Conservation (phyloP, 2,888 invertebrate genomes). For the Pristionchus maxplancki region DNA sequence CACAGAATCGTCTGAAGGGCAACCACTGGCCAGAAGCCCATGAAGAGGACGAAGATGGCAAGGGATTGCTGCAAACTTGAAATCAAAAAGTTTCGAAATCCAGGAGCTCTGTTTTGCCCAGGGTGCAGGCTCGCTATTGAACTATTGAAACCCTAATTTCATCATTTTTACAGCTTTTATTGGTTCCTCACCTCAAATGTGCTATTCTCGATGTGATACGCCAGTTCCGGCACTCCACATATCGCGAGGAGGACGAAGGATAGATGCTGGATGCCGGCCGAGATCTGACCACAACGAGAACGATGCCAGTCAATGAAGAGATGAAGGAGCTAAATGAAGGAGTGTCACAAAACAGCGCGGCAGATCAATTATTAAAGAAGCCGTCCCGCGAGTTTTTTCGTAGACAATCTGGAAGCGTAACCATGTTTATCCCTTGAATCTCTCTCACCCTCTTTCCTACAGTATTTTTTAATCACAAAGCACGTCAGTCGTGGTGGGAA, state of each 20-base stretch:
- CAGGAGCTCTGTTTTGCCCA: too few species aligned
- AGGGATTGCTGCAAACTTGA: constrained; percentile 11
- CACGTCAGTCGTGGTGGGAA: too few species aligned
- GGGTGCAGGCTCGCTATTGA: too few species aligned
- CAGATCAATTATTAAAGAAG: too few species aligned
- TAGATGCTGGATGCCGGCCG: constrained; percentile 91
- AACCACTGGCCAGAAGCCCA: constrained; percentile 64
- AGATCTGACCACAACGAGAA: constrained; percentile 89
- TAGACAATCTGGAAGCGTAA: too few species aligned
- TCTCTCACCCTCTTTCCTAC: too few species aligned
- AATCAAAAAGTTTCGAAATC: background rate
- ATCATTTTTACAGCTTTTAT: too few species aligned
- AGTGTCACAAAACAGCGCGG: too few species aligned
- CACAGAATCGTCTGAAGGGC: constrained; percentile 61
- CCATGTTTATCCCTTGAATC: too few species aligned
- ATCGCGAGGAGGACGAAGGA: constrained; percentile 89
- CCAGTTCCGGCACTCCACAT: constrained; percentile 82
- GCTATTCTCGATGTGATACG: constrained; percentile 54
- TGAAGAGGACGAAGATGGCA: constrained; percentile 57
- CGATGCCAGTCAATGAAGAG: constrained; percentile 84
- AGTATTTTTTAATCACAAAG: too few species aligned
- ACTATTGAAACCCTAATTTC: too few species aligned
- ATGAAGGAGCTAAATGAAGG: constrained; percentile 59
- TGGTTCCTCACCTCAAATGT: background rate
- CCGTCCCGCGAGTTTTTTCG: too few species aligned